Evolutionary conservation across 2,888 invertebrate genomes (phyloP).

Genomic region (Drosophila sordidula): DNA sequence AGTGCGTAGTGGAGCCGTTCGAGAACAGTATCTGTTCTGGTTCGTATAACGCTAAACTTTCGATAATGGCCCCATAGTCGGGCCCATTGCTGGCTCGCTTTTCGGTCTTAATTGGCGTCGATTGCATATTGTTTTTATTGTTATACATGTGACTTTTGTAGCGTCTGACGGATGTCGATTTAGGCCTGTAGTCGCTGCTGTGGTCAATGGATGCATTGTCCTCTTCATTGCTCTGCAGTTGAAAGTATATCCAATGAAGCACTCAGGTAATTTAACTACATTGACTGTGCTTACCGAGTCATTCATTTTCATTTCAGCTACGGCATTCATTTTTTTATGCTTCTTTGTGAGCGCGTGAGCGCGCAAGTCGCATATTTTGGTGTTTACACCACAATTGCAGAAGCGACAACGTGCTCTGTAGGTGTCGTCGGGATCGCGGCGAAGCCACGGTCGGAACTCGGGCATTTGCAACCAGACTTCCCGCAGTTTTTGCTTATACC

Average conservation of each 20-base stretch:
- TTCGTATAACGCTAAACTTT: constrained; percentile 64
- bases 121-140: constrained; percentile 3
- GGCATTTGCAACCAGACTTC: constrained; percentile 72
- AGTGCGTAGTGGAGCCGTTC: constrained; percentile 29
- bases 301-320: constrained; percentile 3
- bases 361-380: constrained; percentile 64
- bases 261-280: background rate
- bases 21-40: constrained; percentile 64
- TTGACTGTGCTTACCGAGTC: constrained; percentile 35
- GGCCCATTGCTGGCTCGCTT: constrained; percentile 22
- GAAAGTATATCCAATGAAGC: background rate
- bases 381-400: constrained; percentile 68
- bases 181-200: constrained; percentile 18
- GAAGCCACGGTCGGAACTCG: constrained; percentile 58
- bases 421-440: constrained; percentile 68
- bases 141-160: constrained; percentile 3
- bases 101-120: constrained; percentile 25
- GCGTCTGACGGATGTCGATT: constrained; percentile 15
- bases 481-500: constrained; percentile 65
- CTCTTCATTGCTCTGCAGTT: constrained; percentile 29
- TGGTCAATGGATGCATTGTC: constrained; percentile 15
- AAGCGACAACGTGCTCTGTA: constrained; percentile 64
- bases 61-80: constrained; percentile 64
- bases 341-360: constrained; percentile 70
- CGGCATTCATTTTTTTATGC: constrained; percentile 42